Evolutionary conservation across 2,113 vertebrate species (phyloP).

Genomic region (Prietella phreatophila): DNA sequence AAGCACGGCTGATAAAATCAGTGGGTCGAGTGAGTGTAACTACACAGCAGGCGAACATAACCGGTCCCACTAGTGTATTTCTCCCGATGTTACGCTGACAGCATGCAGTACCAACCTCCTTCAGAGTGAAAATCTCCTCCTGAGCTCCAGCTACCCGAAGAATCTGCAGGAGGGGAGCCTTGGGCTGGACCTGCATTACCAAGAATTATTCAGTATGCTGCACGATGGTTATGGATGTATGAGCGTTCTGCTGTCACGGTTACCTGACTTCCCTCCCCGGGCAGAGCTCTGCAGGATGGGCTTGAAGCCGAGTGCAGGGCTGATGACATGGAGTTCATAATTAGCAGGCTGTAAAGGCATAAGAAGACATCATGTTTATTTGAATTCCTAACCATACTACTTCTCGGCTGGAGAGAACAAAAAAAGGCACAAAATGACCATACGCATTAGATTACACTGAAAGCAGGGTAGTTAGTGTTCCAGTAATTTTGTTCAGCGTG

Average conservation of each 20-base stretch:
- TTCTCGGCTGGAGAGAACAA: no score
- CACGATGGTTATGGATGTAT: neutral
- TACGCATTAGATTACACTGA: neutral
- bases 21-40: neutral
- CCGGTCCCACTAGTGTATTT: neutral
- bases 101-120: conserved; percentile 78
- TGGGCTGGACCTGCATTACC: conserved; percentile 81
- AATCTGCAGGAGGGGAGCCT: conserved; percentile 83
- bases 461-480: neutral
- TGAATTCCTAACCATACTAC: neutral
- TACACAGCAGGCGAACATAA: neutral
- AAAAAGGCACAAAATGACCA: neutral
- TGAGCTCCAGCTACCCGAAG: conserved; percentile 88
- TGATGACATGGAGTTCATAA: conserved; percentile 81
- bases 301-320: conserved; percentile 73
- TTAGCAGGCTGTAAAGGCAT: conserved; percentile 15
- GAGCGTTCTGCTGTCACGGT: neutral
- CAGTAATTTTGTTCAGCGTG: neutral
- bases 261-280: conserved; percentile 84
- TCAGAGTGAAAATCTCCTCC: conserved; percentile 88
- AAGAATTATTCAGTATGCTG: conserved; percentile 8
- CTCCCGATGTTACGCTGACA: neutral
- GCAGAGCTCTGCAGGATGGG: conserved; percentile 73
- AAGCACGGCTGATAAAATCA: neutral
- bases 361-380: neutral